Percentiles rank a stretch among this genome's conserved stretches.
These are phyloP conservation scores for Salvator merianae DNA, from an alignment of 2,113 vertebrate genomes.

Conservation along the genomic window DNA sequence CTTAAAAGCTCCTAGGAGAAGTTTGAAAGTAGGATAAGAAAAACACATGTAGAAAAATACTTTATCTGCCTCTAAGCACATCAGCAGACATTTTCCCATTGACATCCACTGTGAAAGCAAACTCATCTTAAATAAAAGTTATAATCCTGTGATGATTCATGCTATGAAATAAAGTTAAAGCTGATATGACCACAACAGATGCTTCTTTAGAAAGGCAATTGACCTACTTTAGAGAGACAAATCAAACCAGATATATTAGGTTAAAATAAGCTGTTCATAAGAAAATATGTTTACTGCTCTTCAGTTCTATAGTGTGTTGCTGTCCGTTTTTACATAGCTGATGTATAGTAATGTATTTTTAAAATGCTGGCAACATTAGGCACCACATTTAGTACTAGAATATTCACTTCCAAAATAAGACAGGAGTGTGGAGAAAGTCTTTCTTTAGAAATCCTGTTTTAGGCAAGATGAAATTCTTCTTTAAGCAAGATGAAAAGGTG, in stretches of 20 bases:
- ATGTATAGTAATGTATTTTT: background rate
- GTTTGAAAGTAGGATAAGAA: slow-evolving; percentile 24
- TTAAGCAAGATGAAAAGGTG: background rate
- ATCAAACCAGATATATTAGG: background rate
- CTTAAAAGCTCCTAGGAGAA: slow-evolving; percentile 14
- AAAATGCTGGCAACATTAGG: background rate
- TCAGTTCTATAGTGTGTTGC: background rate
- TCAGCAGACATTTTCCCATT: slow-evolving; percentile 29
- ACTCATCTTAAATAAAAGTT: background rate
- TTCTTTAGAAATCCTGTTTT: background rate
- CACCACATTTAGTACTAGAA: background rate
- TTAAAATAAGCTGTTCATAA: background rate
- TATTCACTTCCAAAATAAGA: background rate
- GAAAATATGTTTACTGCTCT: background rate
- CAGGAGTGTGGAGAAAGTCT: background rate
- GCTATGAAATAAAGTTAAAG: background rate
- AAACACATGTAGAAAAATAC: slow-evolving; percentile 40
- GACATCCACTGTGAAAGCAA: slow-evolving; percentile 41
- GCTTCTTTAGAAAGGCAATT: too few species aligned
- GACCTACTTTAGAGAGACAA: background rate
- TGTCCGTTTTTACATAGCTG: background rate
- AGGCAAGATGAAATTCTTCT: background rate
- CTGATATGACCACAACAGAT: background rate
- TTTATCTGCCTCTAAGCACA: slow-evolving; percentile 28
- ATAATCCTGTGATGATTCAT: slow-evolving; percentile 1